These are phyloP conservation scores for Ennomos quercinarius DNA, from an alignment of 2,888 invertebrate species.

Conservation along the genomic window DNA sequence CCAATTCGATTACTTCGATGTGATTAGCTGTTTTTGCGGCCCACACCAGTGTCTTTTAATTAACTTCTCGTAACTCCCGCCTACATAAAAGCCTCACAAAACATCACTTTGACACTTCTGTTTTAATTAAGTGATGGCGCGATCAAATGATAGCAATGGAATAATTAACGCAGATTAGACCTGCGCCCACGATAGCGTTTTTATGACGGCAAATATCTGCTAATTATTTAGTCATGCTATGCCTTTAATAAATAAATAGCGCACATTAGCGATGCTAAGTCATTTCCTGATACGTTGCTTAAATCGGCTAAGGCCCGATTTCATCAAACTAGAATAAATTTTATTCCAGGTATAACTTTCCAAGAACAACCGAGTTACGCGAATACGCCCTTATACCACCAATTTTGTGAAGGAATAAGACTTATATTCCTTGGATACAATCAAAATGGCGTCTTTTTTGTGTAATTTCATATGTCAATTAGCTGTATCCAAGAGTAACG, in stretches of 20 bases:
- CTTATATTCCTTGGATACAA: too few species aligned
- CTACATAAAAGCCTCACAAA: slow-evolving; percentile 28
- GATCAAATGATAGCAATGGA: slow-evolving; percentile 33
- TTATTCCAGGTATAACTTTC: too few species aligned
- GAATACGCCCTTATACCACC: too few species aligned
- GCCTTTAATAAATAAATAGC: slow-evolving; percentile 6
- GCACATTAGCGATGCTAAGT: not conserved
- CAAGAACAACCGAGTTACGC: too few species aligned
- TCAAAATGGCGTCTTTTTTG: too few species aligned
- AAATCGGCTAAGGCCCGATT: slow-evolving; percentile 14
- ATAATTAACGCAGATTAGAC: slow-evolving; percentile 31
- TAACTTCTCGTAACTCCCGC: slow-evolving; percentile 25
- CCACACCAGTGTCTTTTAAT: slow-evolving; percentile 21
- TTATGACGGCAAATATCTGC: slow-evolving; percentile 8
- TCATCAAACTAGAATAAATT: too few species aligned
- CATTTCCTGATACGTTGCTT: slow-evolving; percentile 2
- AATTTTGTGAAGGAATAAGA: too few species aligned
- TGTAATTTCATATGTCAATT: too few species aligned
- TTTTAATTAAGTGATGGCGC: slow-evolving; percentile 36
- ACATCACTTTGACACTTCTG: slow-evolving; percentile 29
- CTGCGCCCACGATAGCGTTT: slow-evolving; percentile 27
- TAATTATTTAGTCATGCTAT: slow-evolving; percentile 9
- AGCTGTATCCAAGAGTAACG: too few species aligned
- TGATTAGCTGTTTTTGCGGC: slow-evolving; percentile 22
- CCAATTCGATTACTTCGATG: slow-evolving; percentile 17